Conservation (phyloP, 92 coral and sea anemone species). For the Parazoanthus darwini region DNA sequence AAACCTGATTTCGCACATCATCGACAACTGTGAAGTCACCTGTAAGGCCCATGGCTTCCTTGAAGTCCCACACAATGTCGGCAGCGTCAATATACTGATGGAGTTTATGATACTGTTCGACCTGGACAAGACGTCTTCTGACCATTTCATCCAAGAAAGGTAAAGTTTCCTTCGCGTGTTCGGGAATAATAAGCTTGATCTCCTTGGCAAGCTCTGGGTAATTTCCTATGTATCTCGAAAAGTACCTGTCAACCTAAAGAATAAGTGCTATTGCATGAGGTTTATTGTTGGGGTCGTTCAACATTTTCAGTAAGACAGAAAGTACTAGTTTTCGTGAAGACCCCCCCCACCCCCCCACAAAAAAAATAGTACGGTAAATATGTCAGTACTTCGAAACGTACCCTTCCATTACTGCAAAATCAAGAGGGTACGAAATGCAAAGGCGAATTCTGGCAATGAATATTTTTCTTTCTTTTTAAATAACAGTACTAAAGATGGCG, state of each 20-base stretch:
- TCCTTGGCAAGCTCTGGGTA: conserved; percentile 48
- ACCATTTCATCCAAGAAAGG: neutral
- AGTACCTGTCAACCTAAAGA: conserved; percentile 41
- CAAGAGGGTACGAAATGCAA: neutral
- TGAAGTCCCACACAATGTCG: conserved; percentile 13
- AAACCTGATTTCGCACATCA: conserved; percentile 24
- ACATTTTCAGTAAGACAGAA: too few relatives aligned
- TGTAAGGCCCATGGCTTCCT: conserved; percentile 18
- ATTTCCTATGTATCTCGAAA: conserved; percentile 21
- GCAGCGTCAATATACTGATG: conserved; percentile 35
- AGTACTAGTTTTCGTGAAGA: too few relatives aligned
- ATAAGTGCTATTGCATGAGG: neutral
- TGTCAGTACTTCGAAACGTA: neutral
- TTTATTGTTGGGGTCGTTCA: too few relatives aligned
- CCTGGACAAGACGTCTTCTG: conserved; percentile 40
- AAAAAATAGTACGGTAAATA: neutral
- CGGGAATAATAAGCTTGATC: conserved; percentile 30
- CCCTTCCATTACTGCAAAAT: neutral
- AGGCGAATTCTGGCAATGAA: neutral
- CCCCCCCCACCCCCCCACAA: neutral
- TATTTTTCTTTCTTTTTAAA: neutral
- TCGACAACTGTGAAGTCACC: conserved; percentile 46
- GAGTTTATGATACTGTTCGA: conserved; percentile 48
- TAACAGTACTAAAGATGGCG: neutral
- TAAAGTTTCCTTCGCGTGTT: neutral